These are phyloP conservation scores for Eciton burchellii DNA, from an alignment of 1,140 invertebrate genomes.

Conservation along the genomic window DNA sequence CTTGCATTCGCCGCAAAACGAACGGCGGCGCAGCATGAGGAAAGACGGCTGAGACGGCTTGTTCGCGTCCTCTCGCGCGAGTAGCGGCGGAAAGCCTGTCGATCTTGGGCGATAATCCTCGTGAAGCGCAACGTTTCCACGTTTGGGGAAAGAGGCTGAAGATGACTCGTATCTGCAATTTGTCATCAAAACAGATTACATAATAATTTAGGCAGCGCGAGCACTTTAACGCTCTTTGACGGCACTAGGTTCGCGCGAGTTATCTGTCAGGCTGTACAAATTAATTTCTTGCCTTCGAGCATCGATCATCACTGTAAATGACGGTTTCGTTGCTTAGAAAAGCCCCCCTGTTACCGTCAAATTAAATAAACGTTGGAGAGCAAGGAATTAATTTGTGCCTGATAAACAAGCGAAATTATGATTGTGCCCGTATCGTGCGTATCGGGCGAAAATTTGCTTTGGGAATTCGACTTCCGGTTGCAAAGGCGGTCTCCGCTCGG, in stretches of 20 bases:
- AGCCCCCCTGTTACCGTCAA: too few relatives aligned
- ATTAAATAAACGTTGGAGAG: too few relatives aligned
- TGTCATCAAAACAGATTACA: not conserved
- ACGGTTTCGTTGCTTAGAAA: too few relatives aligned
- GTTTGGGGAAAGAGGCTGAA: not conserved
- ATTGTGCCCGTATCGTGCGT: not conserved
- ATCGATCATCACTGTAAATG: too few relatives aligned
- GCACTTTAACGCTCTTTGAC: too few relatives aligned
- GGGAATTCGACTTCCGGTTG: too few relatives aligned
- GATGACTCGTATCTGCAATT: too few relatives aligned
- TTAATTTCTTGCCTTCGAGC: too few relatives aligned
- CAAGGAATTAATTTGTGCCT: too few relatives aligned
- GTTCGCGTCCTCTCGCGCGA: slow-evolving; percentile 55
- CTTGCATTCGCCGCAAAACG: slow-evolving; percentile 47
- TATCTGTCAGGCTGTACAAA: too few relatives aligned
- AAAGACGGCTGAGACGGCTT: slow-evolving; percentile 63
- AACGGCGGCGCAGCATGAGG: slow-evolving; percentile 40
- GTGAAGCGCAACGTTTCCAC: not conserved
- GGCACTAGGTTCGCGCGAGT: too few relatives aligned
- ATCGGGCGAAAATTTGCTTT: not conserved
- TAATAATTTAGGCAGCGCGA: not conserved
- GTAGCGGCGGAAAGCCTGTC: slow-evolving; percentile 11
- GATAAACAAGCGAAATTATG: too few relatives aligned
- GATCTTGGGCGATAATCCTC: slow-evolving; percentile 29
- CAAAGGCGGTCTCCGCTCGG: not conserved